phyloP scores from a whole-genome alignment of 2,797 vertebrate genomes.

The Potorous gilbertii region DNA sequence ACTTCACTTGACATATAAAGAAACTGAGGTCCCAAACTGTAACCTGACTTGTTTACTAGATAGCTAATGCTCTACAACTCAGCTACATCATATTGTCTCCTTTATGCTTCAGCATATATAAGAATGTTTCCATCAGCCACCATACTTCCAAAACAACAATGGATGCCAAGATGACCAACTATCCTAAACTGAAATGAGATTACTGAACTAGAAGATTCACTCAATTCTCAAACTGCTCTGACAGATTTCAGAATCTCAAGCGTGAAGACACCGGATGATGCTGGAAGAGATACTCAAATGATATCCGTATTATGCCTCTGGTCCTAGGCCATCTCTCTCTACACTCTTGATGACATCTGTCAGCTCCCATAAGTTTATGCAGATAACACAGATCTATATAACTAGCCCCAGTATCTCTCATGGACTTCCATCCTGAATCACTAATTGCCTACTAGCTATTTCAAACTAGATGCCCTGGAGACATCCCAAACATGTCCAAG shows the following conservation, averaged over 20 bases:
- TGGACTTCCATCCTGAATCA: background rate
- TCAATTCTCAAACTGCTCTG: background rate
- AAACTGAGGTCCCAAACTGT: background rate
- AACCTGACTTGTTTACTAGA: background rate
- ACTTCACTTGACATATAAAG: background rate
- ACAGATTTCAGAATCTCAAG: background rate
- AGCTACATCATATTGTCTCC: background rate
- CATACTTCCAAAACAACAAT: background rate
- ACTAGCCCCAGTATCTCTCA: background rate
- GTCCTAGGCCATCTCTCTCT: background rate
- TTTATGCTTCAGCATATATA: background rate
- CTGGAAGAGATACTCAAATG: background rate
- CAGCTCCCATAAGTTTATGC: background rate
- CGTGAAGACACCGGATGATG: background rate
- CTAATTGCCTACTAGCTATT: background rate
- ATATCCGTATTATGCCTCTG: background rate
- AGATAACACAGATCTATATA: background rate
- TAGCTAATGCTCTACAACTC: background rate
- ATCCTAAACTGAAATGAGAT: background rate
- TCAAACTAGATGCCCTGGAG: background rate
- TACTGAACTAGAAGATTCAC: background rate
- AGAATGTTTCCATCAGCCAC: background rate
- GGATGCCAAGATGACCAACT: background rate
- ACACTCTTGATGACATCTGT: background rate
- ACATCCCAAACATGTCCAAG: background rate